Percentiles rank a stretch among this genome's conserved stretches.
These are phyloP conservation scores for Sander vitreus DNA, from an alignment of 2,113 vertebrate genomes.

Conservation along the genomic window DNA sequence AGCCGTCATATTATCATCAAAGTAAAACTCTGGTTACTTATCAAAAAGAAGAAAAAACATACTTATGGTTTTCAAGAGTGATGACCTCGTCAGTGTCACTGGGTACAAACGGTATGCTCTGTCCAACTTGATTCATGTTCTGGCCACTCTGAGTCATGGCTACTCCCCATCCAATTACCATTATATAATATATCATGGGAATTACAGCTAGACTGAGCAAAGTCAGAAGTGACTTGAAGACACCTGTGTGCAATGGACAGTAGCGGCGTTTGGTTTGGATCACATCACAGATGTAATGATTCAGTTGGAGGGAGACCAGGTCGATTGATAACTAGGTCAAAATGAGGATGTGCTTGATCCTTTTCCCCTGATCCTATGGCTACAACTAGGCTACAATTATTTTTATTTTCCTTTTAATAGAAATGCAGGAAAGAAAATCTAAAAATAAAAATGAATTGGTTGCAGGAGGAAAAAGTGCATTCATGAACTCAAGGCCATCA, in stretches of 20 bases:
- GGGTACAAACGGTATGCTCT: constrained; percentile 71
- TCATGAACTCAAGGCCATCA: constrained; percentile 44
- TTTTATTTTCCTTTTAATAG: constrained; percentile 24
- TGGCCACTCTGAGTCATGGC: constrained; percentile 79
- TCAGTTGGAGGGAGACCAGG: constrained; percentile 62
- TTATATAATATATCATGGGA: constrained; percentile 80
- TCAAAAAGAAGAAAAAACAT: constrained; percentile 47
- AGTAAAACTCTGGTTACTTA: constrained; percentile 29
- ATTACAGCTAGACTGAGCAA: constrained; percentile 60
- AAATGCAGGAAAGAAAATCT: constrained; percentile 26
- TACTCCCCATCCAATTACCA: constrained; percentile 84
- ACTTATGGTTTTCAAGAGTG: constrained; percentile 38
- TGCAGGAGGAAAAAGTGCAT: background rate
- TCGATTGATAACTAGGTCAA: constrained; percentile 78
- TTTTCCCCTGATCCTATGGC: constrained; percentile 45
- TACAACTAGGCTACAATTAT: constrained; percentile 47
- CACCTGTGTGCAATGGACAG: constrained; percentile 80
- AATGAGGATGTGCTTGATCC: constrained; percentile 61
- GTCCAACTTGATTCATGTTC: constrained; percentile 83
- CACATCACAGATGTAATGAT: constrained; percentile 67
- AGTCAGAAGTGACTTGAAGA: constrained; percentile 72
- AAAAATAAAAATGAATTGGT: constrained; percentile 5
- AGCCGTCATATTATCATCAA: constrained; percentile 25
- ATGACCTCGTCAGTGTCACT: constrained; percentile 66
- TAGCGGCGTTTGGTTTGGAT: constrained; percentile 70